phyloP scores from a whole-genome alignment of 35 echinoderm and acorn worm genomes.

The Ophiothrix spiculata region DNA sequence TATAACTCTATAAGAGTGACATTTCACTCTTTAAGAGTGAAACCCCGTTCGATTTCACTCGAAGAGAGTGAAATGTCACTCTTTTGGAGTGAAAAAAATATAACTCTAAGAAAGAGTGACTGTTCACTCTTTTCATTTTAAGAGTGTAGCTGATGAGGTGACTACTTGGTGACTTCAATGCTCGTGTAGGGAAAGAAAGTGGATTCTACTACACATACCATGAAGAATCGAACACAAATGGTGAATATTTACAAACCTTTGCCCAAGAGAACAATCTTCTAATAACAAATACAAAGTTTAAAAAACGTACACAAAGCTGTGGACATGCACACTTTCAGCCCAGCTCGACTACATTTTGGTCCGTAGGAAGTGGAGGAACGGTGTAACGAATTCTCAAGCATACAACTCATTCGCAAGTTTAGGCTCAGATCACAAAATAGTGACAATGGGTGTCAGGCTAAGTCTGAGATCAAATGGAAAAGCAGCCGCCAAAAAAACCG shows the following conservation, averaged over 20 bases:
- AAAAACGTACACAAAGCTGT: background rate
- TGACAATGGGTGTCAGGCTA: slow-evolving; percentile 5
- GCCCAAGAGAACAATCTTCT: background rate
- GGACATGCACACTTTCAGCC: background rate
- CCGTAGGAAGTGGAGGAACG: slow-evolving; percentile 36
- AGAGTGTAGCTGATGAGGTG: too few species aligned
- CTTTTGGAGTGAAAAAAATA: too few species aligned
- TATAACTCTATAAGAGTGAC: too few species aligned
- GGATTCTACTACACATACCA: background rate
- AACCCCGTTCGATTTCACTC: too few species aligned
- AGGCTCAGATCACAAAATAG: slow-evolving; percentile 31
- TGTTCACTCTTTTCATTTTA: too few species aligned
- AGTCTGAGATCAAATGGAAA: slow-evolving; percentile 15
- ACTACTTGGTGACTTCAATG: background rate
- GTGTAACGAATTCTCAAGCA: slow-evolving; percentile 7
- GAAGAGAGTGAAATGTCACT: too few species aligned
- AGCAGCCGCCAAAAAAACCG: background rate
- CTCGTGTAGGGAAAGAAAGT: background rate
- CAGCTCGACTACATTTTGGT: slow-evolving; percentile 40
- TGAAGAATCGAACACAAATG: background rate
- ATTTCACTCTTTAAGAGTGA: too few species aligned
- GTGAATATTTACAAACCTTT: background rate
- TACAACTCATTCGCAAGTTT: slow-evolving; percentile 20
- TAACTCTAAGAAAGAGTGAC: too few species aligned
- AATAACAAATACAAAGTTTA: background rate